Evolutionary conservation across 2,797 vertebrate genomes (phyloP), one percentile per base, ranked within the genome.

Genomic region (Euphonia xanthogaster): DNA sequence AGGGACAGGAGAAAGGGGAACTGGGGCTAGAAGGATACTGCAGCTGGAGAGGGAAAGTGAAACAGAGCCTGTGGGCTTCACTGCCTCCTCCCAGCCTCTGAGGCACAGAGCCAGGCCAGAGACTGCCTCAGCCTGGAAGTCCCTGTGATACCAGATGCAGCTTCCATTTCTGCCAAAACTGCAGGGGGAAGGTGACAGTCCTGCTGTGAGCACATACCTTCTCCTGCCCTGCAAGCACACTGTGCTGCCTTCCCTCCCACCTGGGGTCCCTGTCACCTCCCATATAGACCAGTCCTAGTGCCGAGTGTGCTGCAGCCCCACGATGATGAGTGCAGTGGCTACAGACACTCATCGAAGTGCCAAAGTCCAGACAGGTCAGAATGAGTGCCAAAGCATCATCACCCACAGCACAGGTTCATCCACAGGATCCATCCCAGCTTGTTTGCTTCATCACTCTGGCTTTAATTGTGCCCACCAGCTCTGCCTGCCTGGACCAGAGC

Each of bases 241-340:
- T 8, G 25, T 48, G 58, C 21, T 4, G 4, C 28, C 48, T 75
- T 55, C 28, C 35, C 62, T 54, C 42, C 60, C 28, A 40, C 21
- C 10, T 25, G 1, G 1, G 15, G 6, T 47, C 62, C 45, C 37
- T 1, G 0, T 44, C 23, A 13, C 10, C 12, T 70, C 31, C 51
- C 25, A 33, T 0, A 0, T 21, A 62, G 45, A 47, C 25, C 70
- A 60, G 47, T 25, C 35, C 44, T 60, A n/a, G 33, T 35, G 40
- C 10, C 17, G 3, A 6, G 9, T 0, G 0, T 37, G 47, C 55
- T 90, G 61, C 48, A 91, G 74, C 48, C 31, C 47, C 44, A 42
- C 4, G 1, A 61, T 9, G 20, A 35, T 6, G 48, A 0, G 0
- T 45, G 12, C n/a, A 39, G 37, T 19, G 27, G 53, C 63, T 79